Evolutionary conservation across 2,888 invertebrate species (phyloP), one percentile per base, ranked within the genome.

Genomic region (Ormyrus nitidulus): DNA sequence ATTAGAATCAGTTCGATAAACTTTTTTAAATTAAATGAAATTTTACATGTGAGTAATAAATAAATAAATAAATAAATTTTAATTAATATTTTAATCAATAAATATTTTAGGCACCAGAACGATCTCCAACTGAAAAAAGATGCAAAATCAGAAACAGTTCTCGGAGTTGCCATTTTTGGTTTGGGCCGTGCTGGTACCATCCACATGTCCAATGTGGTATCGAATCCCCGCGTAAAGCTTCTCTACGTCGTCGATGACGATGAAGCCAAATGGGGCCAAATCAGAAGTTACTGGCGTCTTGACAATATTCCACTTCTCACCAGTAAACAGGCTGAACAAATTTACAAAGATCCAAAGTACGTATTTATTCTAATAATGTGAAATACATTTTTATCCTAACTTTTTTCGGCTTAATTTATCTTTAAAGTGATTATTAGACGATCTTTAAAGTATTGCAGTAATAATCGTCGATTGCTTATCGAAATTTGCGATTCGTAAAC

Each of bases 171-270:
- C 5, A 88, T 94, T 44, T 93, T 93, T 83, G 94, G 93, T 0
- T 88, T 93, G 2, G 94, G 94, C 1, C 92, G 93, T 51, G 93
- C 93, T 2, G 94, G 94, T 0, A 92, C 92, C 69, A 93, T 94
- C 81, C 94, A 94, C 84, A 87, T 94, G 80, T 83, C 88, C 11
- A 92, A 92, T 82, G 88, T 94, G 44, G 82, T 92, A 5, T 86
- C 85, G 7, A 93, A 92, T 86, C 91, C 91, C 0, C 91, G 93
- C 6, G 87, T 92, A 0, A 89, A 91, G 49, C 86, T 94, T 6
- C 87, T 93, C 62, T 94, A 94, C 85, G 88, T 93, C 62, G 91
- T 94, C 0, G 94, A 94, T 65, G 92, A 93, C 69, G 88, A 91
- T 48, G 87, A 88, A 0, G 89, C 90, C 0, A 91, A 91, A 61